Conservation (phyloP, 2,888 invertebrate species). For the Epiblema foenella region DNA sequence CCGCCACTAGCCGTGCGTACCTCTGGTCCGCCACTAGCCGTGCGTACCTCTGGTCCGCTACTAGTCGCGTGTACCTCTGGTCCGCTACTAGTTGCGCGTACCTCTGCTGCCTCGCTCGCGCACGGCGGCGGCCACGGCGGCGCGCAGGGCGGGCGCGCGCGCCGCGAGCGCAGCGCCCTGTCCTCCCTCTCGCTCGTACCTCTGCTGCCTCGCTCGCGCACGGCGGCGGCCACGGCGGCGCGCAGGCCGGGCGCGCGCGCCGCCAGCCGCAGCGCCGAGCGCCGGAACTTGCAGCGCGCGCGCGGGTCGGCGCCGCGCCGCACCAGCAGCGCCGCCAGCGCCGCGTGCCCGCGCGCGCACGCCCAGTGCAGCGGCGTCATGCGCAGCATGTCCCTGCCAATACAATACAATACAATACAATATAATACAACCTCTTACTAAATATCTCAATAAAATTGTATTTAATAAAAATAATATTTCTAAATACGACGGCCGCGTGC, state of each 20-base stretch:
- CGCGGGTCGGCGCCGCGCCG: constrained; percentile 89
- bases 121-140: neutral
- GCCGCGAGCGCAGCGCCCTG: constrained; percentile 71
- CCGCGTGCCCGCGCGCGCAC: constrained; percentile 90
- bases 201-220: constrained; percentile 28
- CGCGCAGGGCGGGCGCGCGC: constrained; percentile 48
- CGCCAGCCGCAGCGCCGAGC: constrained; percentile 75
- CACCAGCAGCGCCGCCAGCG: constrained; percentile 87
- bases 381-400: constrained; percentile 70
- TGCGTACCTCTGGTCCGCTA: too few species aligned
- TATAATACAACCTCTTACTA: too few species aligned
- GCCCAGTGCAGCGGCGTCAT: constrained; percentile 98
- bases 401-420: too few species aligned
- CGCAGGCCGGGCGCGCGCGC: constrained; percentile 54
- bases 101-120: constrained; percentile 39
- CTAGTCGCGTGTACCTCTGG: too few species aligned
- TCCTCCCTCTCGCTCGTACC: constrained; percentile 41
- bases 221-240: constrained; percentile 46
- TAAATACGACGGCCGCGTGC: too few species aligned
- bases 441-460: too few species aligned
- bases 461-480: too few species aligned
- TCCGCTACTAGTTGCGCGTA: too few species aligned
- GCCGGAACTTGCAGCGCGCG: constrained; percentile 71
- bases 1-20: too few species aligned
- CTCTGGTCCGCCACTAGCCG: too few species aligned